Evolutionary conservation across 2,888 invertebrate species (phyloP).

Genomic region (Emmelina monodactyla): DNA sequence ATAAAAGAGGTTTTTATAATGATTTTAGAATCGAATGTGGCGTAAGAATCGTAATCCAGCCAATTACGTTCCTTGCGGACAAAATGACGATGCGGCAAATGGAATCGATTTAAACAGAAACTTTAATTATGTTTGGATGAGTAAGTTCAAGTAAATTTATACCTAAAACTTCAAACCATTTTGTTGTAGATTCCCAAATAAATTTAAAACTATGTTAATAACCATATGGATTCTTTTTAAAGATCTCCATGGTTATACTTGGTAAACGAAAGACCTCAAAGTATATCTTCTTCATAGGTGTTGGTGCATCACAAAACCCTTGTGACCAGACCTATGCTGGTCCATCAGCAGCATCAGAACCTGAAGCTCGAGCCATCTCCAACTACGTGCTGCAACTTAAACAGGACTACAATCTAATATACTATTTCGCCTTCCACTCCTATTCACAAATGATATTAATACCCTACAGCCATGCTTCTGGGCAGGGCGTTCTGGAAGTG

Average conservation of each 20-base stretch:
- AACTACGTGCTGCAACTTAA: conserved; percentile 27
- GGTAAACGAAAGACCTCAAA: too few species aligned
- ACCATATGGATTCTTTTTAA: too few species aligned
- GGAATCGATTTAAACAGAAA: conserved; percentile 75
- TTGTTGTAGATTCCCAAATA: too few species aligned
- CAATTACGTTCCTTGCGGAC: conserved; percentile 4
- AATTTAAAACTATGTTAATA: too few species aligned
- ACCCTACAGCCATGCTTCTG: conserved; percentile 62
- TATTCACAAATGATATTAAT: conserved; percentile 73
- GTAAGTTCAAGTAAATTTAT: too few species aligned
- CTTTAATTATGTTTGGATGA: conserved; percentile 11
- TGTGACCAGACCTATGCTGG: conserved; percentile 61
- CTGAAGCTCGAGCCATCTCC: conserved; percentile 43
- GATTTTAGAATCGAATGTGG: conserved; percentile 74
- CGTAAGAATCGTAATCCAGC: conserved; percentile 62
- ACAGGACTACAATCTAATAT: conserved; percentile 27
- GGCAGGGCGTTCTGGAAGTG: conserved; percentile 21
- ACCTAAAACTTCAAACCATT: too few species aligned
- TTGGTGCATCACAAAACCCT: conserved; percentile 37
- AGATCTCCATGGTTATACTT: too few species aligned
- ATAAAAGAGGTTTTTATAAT: conserved; percentile 5
- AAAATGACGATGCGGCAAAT: conserved; percentile 33
- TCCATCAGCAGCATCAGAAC: conserved; percentile 60
- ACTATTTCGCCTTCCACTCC: conserved; percentile 71
- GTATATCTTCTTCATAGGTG: conserved; percentile 34